Conservation (phyloP, 2,113 vertebrate species). For the Cyprinodon variegatus region DNA sequence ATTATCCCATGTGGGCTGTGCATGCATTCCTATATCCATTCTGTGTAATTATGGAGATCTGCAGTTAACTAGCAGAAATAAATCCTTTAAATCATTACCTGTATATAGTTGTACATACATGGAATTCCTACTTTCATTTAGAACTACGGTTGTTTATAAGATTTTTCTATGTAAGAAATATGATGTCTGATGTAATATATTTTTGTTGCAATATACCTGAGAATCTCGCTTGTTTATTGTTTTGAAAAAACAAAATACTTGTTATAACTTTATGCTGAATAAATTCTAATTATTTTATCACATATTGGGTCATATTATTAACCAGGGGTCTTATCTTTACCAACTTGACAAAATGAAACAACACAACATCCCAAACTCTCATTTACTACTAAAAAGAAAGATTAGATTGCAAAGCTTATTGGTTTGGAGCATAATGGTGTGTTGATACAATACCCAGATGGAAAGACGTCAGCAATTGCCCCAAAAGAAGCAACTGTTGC, state of each 20-base stretch:
- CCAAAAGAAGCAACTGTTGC: background rate
- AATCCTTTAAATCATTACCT: constrained; percentile 19
- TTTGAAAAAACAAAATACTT: constrained; percentile 29
- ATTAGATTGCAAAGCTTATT: no score
- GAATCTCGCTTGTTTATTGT: constrained; percentile 15
- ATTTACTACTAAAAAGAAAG: no score
- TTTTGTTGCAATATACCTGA: constrained; percentile 39
- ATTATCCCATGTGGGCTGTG: constrained; percentile 13
- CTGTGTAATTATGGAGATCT: constrained; percentile 15
- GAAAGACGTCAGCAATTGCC: background rate
- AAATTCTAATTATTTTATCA: constrained; percentile 55
- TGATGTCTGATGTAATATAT: constrained; percentile 94
- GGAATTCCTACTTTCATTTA: constrained; percentile 46
- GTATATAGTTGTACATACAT: constrained; percentile 69
- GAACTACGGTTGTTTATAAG: constrained; percentile 68
- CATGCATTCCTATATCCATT: constrained; percentile 27
- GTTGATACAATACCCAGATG: background rate
- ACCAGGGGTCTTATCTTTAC: background rate
- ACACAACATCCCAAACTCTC: no score
- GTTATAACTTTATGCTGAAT: constrained; percentile 63
- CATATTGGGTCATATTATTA: background rate
- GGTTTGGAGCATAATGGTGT: background rate
- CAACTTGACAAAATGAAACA: background rate
- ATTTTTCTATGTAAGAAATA: constrained; percentile 83
- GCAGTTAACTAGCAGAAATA: constrained; percentile 22